Evolutionary conservation across 1,140 invertebrate genomes (phyloP).

Genomic region (Drosophila triauraria): DNA sequence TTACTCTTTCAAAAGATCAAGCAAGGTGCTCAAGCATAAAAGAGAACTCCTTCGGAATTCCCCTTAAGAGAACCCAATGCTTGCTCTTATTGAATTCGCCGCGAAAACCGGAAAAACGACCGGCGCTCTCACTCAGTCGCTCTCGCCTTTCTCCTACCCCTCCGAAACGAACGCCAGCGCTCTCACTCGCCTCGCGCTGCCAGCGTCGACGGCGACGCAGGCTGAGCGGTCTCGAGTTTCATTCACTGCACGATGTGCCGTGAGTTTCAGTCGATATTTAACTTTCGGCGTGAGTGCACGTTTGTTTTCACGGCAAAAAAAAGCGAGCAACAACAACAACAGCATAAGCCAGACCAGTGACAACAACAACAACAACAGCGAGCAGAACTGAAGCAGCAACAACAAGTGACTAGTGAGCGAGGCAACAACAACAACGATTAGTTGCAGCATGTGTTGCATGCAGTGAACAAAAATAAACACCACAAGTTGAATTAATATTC

Average conservation of each 20-base stretch:
- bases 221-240: conserved; percentile 70
- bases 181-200: conserved; percentile 16
- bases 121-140: conserved; percentile 30
- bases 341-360: conserved; percentile 40
- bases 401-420: conserved; percentile 29
- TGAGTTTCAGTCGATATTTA: conserved; percentile 64
- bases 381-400: conserved; percentile 45
- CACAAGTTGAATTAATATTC: conserved; percentile 26
- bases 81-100: conserved; percentile 54
- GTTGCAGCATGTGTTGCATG: conserved; percentile 68
- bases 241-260: conserved; percentile 69
- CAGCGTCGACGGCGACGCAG: conserved; percentile 28
- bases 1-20: not conserved
- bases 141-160: conserved; percentile 25
- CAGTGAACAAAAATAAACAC: conserved; percentile 52
- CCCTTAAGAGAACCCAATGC: conserved; percentile 10
- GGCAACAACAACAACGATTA: conserved; percentile 21
- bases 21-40: not conserved
- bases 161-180: not conserved
- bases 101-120: conserved; percentile 57
- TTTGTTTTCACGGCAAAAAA: conserved; percentile 55
- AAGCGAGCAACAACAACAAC: conserved; percentile 29
- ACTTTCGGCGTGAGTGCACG: conserved; percentile 81
- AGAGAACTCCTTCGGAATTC: not conserved
- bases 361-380: conserved; percentile 40